Base-by-base conservation (phyloP, 2,797 vertebrate genomes). In the Sebastes goodei region DNA sequence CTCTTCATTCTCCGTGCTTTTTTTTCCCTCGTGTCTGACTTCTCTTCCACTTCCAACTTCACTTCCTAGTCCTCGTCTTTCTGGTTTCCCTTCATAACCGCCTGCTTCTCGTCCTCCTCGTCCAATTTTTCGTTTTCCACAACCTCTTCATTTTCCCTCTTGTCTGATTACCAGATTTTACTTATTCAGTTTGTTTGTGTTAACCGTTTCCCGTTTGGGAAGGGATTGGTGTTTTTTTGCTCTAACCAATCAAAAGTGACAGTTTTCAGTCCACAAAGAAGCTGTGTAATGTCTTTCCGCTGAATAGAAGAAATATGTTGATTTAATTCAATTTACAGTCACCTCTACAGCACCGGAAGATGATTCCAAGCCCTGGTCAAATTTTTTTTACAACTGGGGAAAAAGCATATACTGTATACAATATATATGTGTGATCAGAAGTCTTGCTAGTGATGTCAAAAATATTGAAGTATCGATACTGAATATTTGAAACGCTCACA, bases 101-200 rank as follows among this genome's bases (percentile, higher is more conserved):
- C 42, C 0, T 46, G 0, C 15, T 46, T 17, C 0, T 15, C 6
- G 0, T 17, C 42, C 42, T 17, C 0, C 42, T 46, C 1, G 20
- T 53, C 49, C 14, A 55, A 7, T 20, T 21, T 25, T n/a, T 17
- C 10, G 52, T 38, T 7, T 15, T 38, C 15, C 7, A 7, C 21
- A 14, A 23, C 10, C 53, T 55, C 53, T 55, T 55, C 10, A 10
- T 55, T 23, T 0, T 55, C 5, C n/a, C 0, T 11, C 17, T 55
- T 0, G 8, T 55, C 9, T 23, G n/a, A 17, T 17, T 0, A 20
- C 15, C 42, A 46, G 15, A 46, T 46, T 55, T 23, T 23, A 52
- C 0, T 55, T 55, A 55, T 55, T 55, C n/a, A 23, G 53, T 55
- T 23, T 55, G 53, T n/a, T 46, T 46, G 1, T 20, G 1, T 17